Percentiles rank a stretch among this genome's conserved stretches.
phyloP scores from a whole-genome alignment of 2,113 vertebrate species.

The Semicossyphus pulcher region DNA sequence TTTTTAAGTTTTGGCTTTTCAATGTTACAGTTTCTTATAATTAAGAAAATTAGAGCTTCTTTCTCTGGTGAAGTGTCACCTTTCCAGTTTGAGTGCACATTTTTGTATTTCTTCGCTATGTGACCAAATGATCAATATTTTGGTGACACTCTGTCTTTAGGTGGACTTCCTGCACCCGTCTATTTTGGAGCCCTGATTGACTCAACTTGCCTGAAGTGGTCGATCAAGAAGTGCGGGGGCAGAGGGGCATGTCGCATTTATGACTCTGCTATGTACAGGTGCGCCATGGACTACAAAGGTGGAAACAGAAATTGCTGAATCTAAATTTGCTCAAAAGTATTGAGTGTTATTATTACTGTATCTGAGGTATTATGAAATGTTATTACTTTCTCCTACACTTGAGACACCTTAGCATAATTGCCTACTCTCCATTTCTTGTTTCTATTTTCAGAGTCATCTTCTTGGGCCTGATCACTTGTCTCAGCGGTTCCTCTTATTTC shows the following conservation, averaged over 20 bases:
- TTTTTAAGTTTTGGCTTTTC: too few relatives aligned
- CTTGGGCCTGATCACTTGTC: conserved; percentile 76
- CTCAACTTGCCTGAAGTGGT: conserved; percentile 91
- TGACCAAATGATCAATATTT: not conserved
- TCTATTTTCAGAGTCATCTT: conserved; percentile 76
- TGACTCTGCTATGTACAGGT: conserved; percentile 83
- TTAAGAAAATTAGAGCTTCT: too few relatives aligned
- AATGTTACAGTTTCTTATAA: too few relatives aligned
- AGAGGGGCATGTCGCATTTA: conserved; percentile 90
- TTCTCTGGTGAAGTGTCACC: too few relatives aligned
- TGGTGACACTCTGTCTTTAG: conserved; percentile 40
- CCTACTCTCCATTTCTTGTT: not conserved
- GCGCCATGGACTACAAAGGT: not conserved
- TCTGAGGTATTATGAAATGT: not conserved
- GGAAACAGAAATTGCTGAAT: not conserved
- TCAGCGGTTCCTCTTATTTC: conserved; percentile 79
- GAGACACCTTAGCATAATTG: not conserved
- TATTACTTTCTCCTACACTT: not conserved
- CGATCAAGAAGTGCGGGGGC: conserved; percentile 82
- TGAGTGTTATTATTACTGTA: not conserved
- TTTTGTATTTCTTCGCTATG: not conserved
- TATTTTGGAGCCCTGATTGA: conserved; percentile 93
- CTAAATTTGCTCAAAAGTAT: too few relatives aligned
- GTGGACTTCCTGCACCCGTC: conserved; percentile 88
- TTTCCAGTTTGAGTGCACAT: not conserved